Conservation (phyloP, 2,888 invertebrate genomes). For the Drosophila leonis region DNA sequence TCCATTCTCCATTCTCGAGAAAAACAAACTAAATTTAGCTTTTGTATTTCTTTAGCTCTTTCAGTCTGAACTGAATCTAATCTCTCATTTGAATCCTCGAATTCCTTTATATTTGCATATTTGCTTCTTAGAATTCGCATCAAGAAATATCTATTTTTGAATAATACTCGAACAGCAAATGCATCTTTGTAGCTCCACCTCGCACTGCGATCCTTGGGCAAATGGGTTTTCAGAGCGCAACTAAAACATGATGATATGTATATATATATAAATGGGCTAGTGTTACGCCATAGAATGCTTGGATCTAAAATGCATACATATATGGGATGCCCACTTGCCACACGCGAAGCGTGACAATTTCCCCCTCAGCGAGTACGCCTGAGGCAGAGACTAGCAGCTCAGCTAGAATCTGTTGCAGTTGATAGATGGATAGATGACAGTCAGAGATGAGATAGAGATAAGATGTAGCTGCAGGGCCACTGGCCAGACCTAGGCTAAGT, state of each 20-base stretch:
- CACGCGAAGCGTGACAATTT: constrained; percentile 61
- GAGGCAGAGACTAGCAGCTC: constrained; percentile 20
- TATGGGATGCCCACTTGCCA: constrained; percentile 25
- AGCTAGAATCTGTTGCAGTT: constrained; percentile 11
- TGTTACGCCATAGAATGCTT: constrained; percentile 38
- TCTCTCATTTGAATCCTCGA: background rate
- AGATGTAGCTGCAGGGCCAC: constrained; percentile 24
- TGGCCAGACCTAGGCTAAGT: background rate
- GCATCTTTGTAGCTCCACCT: background rate
- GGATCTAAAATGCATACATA: background rate
- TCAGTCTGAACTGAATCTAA: constrained; percentile 1
- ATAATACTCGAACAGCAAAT: background rate
- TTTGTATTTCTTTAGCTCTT: background rate
- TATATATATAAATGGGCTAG: constrained; percentile 40
- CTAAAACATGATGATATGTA: constrained; percentile 1
- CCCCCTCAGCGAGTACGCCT: constrained; percentile 49
- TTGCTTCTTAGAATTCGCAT: constrained; percentile 1
- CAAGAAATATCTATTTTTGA: background rate
- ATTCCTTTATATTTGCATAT: constrained; percentile 4
- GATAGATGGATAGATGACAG: constrained; percentile 2
- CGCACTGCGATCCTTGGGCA: background rate
- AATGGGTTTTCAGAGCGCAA: constrained; percentile 35
- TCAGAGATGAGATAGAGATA: background rate
- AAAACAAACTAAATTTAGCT: constrained; percentile 12
- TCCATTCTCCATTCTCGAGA: background rate